Evolutionary conservation across 2,113 vertebrate species (phyloP), one percentile per base, ranked within the genome.

Genomic region (Kryptolebias marmoratus): DNA sequence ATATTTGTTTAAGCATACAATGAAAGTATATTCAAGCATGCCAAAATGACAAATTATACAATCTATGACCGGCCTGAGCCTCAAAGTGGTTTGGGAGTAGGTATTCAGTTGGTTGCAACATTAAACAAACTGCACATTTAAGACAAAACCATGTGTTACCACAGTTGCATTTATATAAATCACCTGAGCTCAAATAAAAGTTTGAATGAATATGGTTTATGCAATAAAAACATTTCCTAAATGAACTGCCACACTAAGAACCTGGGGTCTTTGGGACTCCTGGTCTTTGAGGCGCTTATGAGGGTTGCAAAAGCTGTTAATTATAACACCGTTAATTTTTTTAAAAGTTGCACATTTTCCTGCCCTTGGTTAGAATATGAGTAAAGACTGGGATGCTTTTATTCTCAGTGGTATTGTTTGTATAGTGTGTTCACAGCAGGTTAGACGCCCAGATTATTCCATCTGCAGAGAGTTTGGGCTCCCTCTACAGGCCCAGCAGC

Each of bases 401-500:
- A 9, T 12, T 13, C 11, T 15, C 44, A 48, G 44, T 6, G 8
- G 1, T 2, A 31, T 15, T 13, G 13, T 56, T 55, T 56, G 54
- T 31, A 4, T 1, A 13, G 5, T 42, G 39, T 8, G 39, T 42
- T 42, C 39, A 42, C 39, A 42, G 39, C 8, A 22, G 22, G 22
- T 42, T 10, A 42, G 4, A 42, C 39, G 39, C 39, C 39, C 13
- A 55, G 53, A 22, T 27, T 27, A 2, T 13, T n/a, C 11, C 3
- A 14, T 47, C 28, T 54, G 2, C 8, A 49, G 56, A 49, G 67
- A 16, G 63, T 57, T 74, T 61, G 79, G 75, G 64, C 68, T 57
- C 75, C 89, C 79, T 54, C 89, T 81, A 80, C 48, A 83, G 88
- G 64, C 32, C 16, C 0, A 28, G 1, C 0, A 16, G 2, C 0